Evolutionary conservation across 2,888 invertebrate species (phyloP), one percentile per base, ranked within the genome.

Genomic region (Ischnura elegans): DNA sequence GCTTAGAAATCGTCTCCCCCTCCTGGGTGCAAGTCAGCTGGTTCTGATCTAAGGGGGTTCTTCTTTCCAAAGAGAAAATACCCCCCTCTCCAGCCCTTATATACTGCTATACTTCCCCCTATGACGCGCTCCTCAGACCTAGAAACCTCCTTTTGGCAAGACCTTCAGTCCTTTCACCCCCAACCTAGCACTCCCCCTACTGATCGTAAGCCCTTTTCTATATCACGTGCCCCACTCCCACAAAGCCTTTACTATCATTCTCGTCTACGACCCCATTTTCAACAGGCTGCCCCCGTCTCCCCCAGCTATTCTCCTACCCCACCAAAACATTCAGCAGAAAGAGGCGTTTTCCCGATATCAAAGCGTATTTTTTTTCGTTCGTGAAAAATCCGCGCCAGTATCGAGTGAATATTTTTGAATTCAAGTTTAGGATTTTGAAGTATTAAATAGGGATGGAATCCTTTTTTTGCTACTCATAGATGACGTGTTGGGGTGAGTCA

Each of bases 101-200:
- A 0, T 36, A 2, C 43, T 85, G 10, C 25, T 0, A 10, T 46
- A 10, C 86, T 16, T 25, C 10, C 86, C 46, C 25, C 8, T 19
- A 90, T 90, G 90, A 90, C 90, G 61, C 90, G 61, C 61, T 61
- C 90, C 61, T 25, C 43, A 45, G 90, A 90, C 90, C 90, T 90
- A 90, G 43, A 90, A 61, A 90, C 90, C 90, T 90, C 90, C 90
- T 90, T 90, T 61, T 16, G 10, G 76, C 10, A 16, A 36, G 36
- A 2, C 36, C 29, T 13, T 36, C 16, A 10, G 8, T 36, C 36
- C 76, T 36, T 76, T 36, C 10, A 13, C 76, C 13, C 36, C 36
- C 36, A 5, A 8, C 10, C 76, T 10, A 10, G 10, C 51, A 8
- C 29, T 42, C 42, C 87, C 43, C 55, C 42, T 42, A 42, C 61